Conservation (phyloP, 35 echinoderm and acorn worm species). For the Anneissia japonica region DNA sequence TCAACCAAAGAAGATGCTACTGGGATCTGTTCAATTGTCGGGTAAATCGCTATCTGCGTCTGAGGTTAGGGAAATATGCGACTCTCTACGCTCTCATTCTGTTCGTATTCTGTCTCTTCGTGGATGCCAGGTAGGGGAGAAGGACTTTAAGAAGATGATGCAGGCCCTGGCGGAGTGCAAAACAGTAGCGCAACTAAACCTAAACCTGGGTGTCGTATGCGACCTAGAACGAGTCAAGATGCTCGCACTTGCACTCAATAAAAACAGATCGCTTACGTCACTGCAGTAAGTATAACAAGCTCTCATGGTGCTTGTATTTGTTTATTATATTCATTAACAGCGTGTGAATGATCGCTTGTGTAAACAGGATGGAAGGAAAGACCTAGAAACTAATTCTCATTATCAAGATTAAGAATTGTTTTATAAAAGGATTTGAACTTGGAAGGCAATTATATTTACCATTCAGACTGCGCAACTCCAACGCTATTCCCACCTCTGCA, state of each 20-base stretch:
- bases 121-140: constrained; percentile 25
- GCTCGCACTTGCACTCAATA: constrained; percentile 11
- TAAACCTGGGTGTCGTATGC: constrained; percentile 36
- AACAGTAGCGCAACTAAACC: constrained; percentile 33
- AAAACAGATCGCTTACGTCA: constrained; percentile 32
- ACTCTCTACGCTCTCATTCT: constrained; percentile 22
- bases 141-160: constrained; percentile 18
- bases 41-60: constrained; percentile 20
- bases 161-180: constrained; percentile 13
- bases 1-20: constrained; percentile 15
- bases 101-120: constrained; percentile 26
- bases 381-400: too few species aligned
- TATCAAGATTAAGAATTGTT: too few species aligned
- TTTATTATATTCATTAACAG: too few species aligned
- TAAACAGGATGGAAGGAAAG: too few species aligned
- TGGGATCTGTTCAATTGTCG: constrained; percentile 40
- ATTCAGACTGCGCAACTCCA: too few species aligned
- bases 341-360: too few species aligned
- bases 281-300: constrained; percentile 28
- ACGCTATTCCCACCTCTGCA: too few species aligned
- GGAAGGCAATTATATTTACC: too few species aligned
- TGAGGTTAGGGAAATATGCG: constrained; percentile 37
- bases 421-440: too few species aligned
- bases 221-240: constrained; percentile 18
- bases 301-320: too few species aligned